phyloP scores from a whole-genome alignment of 1,140 invertebrate genomes.

The Schlechtendalia chinensis region DNA sequence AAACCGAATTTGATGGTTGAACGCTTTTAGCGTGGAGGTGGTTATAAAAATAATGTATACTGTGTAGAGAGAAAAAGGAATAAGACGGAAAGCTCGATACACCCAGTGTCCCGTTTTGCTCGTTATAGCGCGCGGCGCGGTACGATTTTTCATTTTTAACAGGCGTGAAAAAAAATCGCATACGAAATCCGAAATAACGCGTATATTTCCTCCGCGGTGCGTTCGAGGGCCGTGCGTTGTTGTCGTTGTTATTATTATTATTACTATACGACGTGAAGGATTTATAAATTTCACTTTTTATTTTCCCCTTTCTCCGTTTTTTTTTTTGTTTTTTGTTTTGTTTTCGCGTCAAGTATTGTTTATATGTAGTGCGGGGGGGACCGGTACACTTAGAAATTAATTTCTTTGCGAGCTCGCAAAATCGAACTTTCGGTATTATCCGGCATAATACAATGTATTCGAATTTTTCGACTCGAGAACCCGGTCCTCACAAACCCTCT shows the following conservation, averaged over 20 bases:
- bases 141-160: conserved; percentile 50
- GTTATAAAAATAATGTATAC: conserved; percentile 20
- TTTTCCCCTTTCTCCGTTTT: not conserved
- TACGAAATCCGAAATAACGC: conserved; percentile 31
- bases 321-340: not conserved
- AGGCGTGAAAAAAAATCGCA: conserved; percentile 35
- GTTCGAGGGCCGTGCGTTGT: not conserved
- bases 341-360: not conserved
- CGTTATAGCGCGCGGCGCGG: not conserved
- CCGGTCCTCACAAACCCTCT: not conserved
- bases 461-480: too few relatives aligned
- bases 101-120: conserved; percentile 6
- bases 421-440: too few relatives aligned
- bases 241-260: not conserved
- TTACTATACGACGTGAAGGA: conserved; percentile 16
- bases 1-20: conserved; percentile 44
- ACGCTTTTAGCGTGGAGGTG: conserved; percentile 7
- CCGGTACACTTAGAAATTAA: too few relatives aligned
- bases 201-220: not conserved
- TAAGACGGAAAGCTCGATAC: not conserved
- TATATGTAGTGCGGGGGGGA: not conserved
- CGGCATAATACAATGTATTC: too few relatives aligned
- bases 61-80: not conserved
- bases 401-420: too few relatives aligned
- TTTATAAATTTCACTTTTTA: conserved; percentile 34